These are phyloP conservation scores for Marasmarcha lunaedactyla DNA, from an alignment of 2,888 invertebrate species.

Conservation along the genomic window DNA sequence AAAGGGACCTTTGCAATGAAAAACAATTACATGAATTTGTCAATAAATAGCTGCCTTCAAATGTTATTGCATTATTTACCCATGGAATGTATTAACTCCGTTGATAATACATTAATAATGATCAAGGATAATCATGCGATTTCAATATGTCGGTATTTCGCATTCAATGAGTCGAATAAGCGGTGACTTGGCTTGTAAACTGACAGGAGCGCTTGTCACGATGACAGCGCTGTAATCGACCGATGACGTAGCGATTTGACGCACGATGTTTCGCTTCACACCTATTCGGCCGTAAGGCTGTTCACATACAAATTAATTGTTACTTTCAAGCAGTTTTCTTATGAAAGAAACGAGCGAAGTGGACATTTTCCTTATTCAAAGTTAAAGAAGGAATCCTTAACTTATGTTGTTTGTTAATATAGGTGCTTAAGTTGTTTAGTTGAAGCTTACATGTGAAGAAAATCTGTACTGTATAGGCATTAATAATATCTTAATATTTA, in stretches of 20 bases:
- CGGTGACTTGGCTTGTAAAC: slow-evolving; percentile 37
- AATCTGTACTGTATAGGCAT: no score
- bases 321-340: slow-evolving; percentile 23
- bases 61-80: no score
- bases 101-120: not conserved
- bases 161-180: slow-evolving; percentile 34
- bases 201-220: slow-evolving; percentile 15
- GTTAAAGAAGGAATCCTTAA: slow-evolving; percentile 36
- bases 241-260: slow-evolving; percentile 5
- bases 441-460: no score
- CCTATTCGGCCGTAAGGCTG: slow-evolving; percentile 17
- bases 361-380: slow-evolving; percentile 38
- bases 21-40: no score
- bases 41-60: no score
- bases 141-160: slow-evolving; percentile 45
- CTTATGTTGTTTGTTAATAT: slow-evolving; percentile 42
- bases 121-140: slow-evolving; percentile 17
- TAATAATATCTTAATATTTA: no score
- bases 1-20: no score
- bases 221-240: slow-evolving; percentile 29
- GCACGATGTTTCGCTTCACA: slow-evolving; percentile 14
- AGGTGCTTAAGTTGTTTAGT: no score
- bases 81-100: not conserved
- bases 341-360: slow-evolving; percentile 24
- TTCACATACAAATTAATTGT: slow-evolving; percentile 46